A percentile compares a stretch with the other conserved stretches of the same genome.
Evolutionary conservation across 2,113 vertebrate genomes (phyloP).

Genomic region (Boleophthalmus pectinirostris): DNA sequence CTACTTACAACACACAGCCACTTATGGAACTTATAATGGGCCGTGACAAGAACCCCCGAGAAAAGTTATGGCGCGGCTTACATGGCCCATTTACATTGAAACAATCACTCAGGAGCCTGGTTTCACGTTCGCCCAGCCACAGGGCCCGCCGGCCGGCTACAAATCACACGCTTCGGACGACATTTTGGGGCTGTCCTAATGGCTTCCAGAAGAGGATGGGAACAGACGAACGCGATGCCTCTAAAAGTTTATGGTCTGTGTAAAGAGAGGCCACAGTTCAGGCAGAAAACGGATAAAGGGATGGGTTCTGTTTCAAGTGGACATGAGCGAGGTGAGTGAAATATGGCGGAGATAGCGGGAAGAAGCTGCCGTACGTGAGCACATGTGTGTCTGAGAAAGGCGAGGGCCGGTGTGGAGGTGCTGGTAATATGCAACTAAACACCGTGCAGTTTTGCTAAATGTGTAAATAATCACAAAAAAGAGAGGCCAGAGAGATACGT

Average conservation of each 20-base stretch:
- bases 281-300: slow-evolving; percentile 25
- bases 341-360: slow-evolving; percentile 19
- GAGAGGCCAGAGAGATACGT: neutral
- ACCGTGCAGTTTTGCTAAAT: neutral
- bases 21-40: slow-evolving; percentile 58
- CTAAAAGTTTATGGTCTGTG: slow-evolving; percentile 32
- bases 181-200: slow-evolving; percentile 74
- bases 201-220: slow-evolving; percentile 68
- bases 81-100: slow-evolving; percentile 76
- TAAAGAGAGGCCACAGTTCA: slow-evolving; percentile 29
- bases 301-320: slow-evolving; percentile 18
- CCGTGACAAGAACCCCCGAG: slow-evolving; percentile 62
- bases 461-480: neutral
- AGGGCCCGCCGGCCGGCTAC: slow-evolving; percentile 73
- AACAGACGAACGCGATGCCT: slow-evolving; percentile 47
- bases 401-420: neutral
- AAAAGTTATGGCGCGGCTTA: slow-evolving; percentile 63
- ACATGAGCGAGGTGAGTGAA: slow-evolving; percentile 9
- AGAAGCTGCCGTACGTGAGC: slow-evolving; percentile 17
- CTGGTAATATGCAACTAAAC: neutral
- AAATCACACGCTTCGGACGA: slow-evolving; percentile 75
- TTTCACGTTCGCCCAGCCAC: slow-evolving; percentile 69
- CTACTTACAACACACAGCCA: slow-evolving; percentile 37
- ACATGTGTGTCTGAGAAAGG: slow-evolving; percentile 2
- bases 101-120: slow-evolving; percentile 71